Base-by-base conservation (phyloP, 2,797 vertebrate genomes). In the Epinephelus malabaricus region DNA sequence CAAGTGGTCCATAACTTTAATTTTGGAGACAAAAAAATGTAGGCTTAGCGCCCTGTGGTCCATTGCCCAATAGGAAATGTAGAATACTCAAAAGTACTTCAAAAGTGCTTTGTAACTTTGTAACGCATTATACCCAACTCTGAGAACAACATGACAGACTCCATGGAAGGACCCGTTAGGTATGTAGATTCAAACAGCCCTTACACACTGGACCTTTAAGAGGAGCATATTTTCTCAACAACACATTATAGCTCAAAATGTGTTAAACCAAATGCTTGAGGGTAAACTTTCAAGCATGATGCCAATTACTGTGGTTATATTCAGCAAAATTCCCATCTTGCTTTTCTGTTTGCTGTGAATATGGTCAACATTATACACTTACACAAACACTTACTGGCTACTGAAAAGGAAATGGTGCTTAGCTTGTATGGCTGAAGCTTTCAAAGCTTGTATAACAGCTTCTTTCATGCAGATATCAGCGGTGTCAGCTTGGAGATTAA, bases 401-500 rank as follows among this genome's bases (percentile, higher is more conserved):
- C 46, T 58, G 50, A 66, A 47, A 46, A 66, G 19, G 64, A 64
- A 34, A 45, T 2, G 14, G 46, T 30, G 55, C 63, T 81, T 45
- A 61, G 59, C 74, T 46, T 64, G 63, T 54, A 55, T 70, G n/a
- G 19, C 55, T 73, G 23, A 69, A 78, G 30, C 77, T 55, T 53
- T 72, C 46, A 59, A 50, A n/a, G 54, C 61, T 76, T 76, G 68
- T 58, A 53, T 79, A 78, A 76, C 63, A 62, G 55, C 73, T 69
- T 77, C 81, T 82, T 78, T 78, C 66, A 80, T 51, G 47, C 66
- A 69, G 49, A 73, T 71, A 77, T 79, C 80, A 58, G 49, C 23
- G 46, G 50, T 66, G 73, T 80, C 72, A 67, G 78, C 60, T 60
- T 27, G 40, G 54, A 83, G 80, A 79, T 87, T 82, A 78, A 78